These are phyloP conservation scores for Microctenopoma lineatum DNA, from an alignment of 2,797 vertebrate genomes.

Conservation along the genomic window DNA sequence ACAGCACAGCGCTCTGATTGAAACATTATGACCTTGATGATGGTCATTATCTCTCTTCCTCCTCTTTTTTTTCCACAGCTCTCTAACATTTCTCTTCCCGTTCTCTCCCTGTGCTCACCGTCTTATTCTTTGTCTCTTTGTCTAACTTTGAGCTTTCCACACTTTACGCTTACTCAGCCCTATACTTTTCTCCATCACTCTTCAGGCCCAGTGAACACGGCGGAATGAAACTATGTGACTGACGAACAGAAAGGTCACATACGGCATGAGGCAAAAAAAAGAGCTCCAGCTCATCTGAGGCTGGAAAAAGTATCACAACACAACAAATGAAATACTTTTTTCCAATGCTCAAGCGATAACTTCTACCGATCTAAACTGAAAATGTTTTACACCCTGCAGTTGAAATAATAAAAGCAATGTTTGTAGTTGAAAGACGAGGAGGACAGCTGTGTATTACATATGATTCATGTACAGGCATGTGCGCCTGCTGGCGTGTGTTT, in stretches of 20 bases:
- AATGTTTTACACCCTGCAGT: slow-evolving; percentile 35
- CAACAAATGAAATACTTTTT: too few species aligned
- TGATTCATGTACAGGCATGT: slow-evolving; percentile 29
- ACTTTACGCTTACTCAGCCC: background rate
- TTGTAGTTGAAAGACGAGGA: slow-evolving; percentile 43
- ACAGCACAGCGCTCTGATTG: slow-evolving; percentile 30
- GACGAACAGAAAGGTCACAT: slow-evolving; percentile 15
- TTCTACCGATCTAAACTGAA: background rate
- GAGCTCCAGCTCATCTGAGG: background rate
- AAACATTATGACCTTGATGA: slow-evolving; percentile 55
- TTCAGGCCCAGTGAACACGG: background rate
- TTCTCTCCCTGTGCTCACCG: background rate
- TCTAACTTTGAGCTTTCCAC: background rate
- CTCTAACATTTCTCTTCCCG: background rate
- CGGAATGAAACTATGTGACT: background rate
- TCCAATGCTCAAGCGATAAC: too few species aligned
- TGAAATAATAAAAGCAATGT: slow-evolving; percentile 46
- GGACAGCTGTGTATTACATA: slow-evolving; percentile 22
- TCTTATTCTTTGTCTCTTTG: background rate
- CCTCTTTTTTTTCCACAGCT: background rate
- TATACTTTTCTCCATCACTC: slow-evolving; percentile 7
- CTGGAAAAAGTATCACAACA: background rate
- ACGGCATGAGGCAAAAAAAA: background rate
- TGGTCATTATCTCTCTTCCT: slow-evolving; percentile 2
- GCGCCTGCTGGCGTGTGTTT: slow-evolving; percentile 15